Evolutionary conservation across 2,113 vertebrate genomes (phyloP), one percentile per base, ranked within the genome.

Genomic region (Donacobius atricapilla): DNA sequence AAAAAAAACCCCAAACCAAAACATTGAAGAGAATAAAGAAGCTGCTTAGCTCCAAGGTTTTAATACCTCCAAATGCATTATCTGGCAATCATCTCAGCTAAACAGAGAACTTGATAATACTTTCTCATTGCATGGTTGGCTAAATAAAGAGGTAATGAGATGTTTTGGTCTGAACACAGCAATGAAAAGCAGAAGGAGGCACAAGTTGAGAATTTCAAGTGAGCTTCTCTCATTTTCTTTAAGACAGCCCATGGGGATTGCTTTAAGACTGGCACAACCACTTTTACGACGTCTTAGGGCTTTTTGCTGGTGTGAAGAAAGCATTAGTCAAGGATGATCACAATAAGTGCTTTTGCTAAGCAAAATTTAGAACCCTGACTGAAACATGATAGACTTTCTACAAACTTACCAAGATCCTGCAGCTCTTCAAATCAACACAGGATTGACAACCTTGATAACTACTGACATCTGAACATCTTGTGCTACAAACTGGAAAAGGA

Each of bases 331-430:
- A 63, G 89, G 78, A 93, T 39, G 44, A 83, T 47, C 35, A 70
- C 53, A 86, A 16, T 83, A 90, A 93, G 25, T 3, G 83, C 27
- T 65, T 97, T 76, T 82, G 45, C 28, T 39, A 71, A 69, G 84
- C 89, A 96, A 88, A 61, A 86, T 53, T 79, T 79, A 91, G 73
- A 94, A 42, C 13, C 35, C n/a, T 81, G 63, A 70, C 42, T 84
- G 72, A 96, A 93, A 94, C 72, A 77, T 18, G 89, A 94, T 17
- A 60, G 66, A 71, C 58, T 93, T 94, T 87, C n/a, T 91, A 83
- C 94, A 96, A 92, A 64, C 7, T 63, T 54, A 30, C 71, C 45
- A 88, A 82, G 83, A 35, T 72, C 25, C 79, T 73, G 87, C 44
- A 71, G 30, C 33, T 65, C 47, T 87, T 94, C 25, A 64, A 45